Conservation (phyloP, 2,113 vertebrate species). For the Oryzias javanicus region DNA sequence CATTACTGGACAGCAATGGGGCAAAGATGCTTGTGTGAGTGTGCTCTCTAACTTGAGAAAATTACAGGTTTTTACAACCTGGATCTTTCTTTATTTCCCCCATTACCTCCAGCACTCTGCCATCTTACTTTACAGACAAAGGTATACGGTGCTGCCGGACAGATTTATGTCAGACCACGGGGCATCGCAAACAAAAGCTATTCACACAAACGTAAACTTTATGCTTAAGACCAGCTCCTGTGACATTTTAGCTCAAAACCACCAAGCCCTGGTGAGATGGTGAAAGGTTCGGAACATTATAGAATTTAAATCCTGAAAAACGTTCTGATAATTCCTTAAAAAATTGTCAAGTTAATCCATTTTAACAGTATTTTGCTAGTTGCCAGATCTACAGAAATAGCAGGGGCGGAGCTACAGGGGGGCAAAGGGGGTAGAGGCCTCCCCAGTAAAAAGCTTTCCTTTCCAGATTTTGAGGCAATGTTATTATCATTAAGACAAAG, state of each 20-base stretch:
- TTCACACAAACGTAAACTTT: slow-evolving; percentile 7
- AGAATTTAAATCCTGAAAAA: not conserved
- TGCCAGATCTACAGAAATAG: not conserved
- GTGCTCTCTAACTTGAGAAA: slow-evolving; percentile 20
- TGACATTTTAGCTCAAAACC: slow-evolving; percentile 7
- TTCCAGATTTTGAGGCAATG: too few species aligned
- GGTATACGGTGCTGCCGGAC: not conserved
- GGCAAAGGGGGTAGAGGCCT: too few species aligned
- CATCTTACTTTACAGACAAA: slow-evolving; percentile 4
- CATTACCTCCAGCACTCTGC: not conserved
- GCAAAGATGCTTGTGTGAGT: not conserved
- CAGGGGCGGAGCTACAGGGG: too few species aligned
- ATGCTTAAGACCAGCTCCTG: not conserved
- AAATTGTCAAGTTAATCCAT: not conserved
- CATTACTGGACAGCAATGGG: slow-evolving; percentile 9
- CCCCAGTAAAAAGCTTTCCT: too few species aligned
- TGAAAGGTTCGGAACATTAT: not conserved
- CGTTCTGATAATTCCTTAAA: not conserved
- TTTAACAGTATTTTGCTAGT: too few species aligned
- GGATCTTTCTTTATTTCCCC: slow-evolving; percentile 5
- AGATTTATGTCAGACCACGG: slow-evolving; percentile 8
- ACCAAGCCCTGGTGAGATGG: not conserved
- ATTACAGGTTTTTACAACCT: slow-evolving; percentile 16
- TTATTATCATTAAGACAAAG: too few species aligned
- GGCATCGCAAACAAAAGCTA: slow-evolving; percentile 16